Evolutionary conservation across 2,888 invertebrate genomes (phyloP).

Genomic region (Nemotelus nigrinus): DNA sequence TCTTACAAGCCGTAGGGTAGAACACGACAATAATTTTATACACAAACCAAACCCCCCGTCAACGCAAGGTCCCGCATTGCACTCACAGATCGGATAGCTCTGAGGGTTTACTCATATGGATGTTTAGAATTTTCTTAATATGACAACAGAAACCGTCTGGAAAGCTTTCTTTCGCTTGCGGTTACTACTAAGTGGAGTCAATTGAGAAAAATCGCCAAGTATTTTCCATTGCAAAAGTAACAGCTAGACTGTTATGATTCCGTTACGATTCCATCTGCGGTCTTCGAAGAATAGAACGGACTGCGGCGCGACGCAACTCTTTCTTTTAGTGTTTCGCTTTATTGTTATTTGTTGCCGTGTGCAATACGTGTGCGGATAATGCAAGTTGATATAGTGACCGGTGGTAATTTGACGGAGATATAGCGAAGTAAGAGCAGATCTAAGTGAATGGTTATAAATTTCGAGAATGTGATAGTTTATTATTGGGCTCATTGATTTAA

Average conservation of each 20-base stretch:
- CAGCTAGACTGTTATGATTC: neutral
- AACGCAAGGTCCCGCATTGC: too few relatives aligned
- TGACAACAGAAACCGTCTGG: too few relatives aligned
- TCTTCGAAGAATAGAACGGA: neutral
- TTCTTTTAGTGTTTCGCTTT: neutral
- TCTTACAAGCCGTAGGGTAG: too few relatives aligned
- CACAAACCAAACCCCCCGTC: too few relatives aligned
- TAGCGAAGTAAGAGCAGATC: too few relatives aligned
- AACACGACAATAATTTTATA: too few relatives aligned
- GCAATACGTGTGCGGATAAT: neutral
- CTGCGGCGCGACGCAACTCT: neutral
- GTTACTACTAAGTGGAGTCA: neutral
- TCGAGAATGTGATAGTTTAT: too few relatives aligned
- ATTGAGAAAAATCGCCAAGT: constrained; percentile 14
- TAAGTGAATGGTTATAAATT: too few relatives aligned
- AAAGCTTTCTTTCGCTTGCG: neutral
- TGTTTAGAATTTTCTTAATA: too few relatives aligned
- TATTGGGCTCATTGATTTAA: too few relatives aligned
- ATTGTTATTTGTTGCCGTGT: constrained; percentile 7
- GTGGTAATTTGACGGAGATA: neutral
- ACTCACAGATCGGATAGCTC: too few relatives aligned
- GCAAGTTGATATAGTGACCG: neutral
- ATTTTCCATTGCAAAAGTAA: neutral
- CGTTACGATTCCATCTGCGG: neutral
- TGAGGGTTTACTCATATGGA: too few relatives aligned